phyloP scores from a whole-genome alignment of 2,888 invertebrate species.

The Patella depressa region DNA sequence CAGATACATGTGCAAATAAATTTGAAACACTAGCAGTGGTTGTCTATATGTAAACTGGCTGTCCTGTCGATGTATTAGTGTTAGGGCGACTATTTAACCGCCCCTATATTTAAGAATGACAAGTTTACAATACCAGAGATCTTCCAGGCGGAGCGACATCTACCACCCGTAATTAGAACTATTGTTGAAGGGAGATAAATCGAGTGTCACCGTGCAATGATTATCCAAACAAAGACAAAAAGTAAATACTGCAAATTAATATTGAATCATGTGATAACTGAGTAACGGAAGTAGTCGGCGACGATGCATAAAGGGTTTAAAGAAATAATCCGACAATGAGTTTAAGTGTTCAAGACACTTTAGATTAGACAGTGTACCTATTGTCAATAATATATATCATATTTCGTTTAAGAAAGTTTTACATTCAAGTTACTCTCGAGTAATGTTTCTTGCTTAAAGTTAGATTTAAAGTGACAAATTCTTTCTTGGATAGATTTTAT shows the following conservation, averaged over 20 bases:
- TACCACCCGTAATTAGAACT: constrained; percentile 8
- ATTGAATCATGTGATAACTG: neutral
- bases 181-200: constrained; percentile 10
- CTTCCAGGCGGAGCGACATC: constrained; percentile 8
- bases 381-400: too few relatives aligned
- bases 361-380: too few relatives aligned
- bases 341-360: too few relatives aligned
- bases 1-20: neutral
- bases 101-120: constrained; percentile 7
- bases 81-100: neutral
- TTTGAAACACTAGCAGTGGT: neutral
- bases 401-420: too few relatives aligned
- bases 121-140: constrained; percentile 1
- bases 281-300: too few relatives aligned
- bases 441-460: too few relatives aligned
- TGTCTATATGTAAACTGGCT: neutral
- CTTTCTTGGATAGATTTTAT: too few relatives aligned
- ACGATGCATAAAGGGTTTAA: too few relatives aligned
- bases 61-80: neutral
- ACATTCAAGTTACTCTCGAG: too few relatives aligned
- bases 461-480: too few relatives aligned
- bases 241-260: neutral
- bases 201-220: neutral
- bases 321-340: too few relatives aligned
- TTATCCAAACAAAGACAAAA: neutral